Base-by-base conservation (phyloP, 1,140 invertebrate genomes). In the Drosophila eugracilis region DNA sequence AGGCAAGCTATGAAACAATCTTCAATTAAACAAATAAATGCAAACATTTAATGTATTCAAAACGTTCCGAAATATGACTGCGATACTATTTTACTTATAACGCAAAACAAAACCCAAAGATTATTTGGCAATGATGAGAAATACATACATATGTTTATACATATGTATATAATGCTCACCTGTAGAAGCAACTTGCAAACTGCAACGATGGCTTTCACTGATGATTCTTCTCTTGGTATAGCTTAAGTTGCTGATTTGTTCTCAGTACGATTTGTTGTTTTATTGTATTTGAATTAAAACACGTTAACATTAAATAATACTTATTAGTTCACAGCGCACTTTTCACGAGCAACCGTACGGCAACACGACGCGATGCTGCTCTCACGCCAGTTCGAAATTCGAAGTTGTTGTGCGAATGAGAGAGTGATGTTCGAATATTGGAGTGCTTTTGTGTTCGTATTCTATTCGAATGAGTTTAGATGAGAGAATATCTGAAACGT, bases 271-370 rank as follows among this genome's bases (percentile, higher is more conserved):
- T 22, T 12, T 14, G 9, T 24, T 5, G 1, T 5, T 26, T 9
- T 0, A 3, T 42, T 19, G 21, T 2, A 17, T 12, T 32, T 24
- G 14, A 15, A 36, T 7, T 52, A n/a, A 30, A 52, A 15, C 44
- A 42, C 6, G 26, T 1, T 36, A 24, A 24, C 39, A 15, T 37
- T 42, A 21, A 37, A 36, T 24, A 45, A 50, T 26, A 17, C 1
- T 9, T 19, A 4, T 36, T 48, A 34, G 49, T 47, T 71, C 62
- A 90, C 84, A 90, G 88, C 79, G 57, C 88, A 90, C 88, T 90
- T 90, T 90, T 67, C 79, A 62, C 6, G 24, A 84, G 70, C 88
- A 54, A 65, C 69, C 78, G 41, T 73, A 69, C 53, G 41, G 17
- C 28, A 15, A 39, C 15, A 15, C 17, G 15, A 44, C 42, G 55